Evolutionary conservation across 2,113 vertebrate genomes (phyloP), one percentile per base, ranked within the genome.

Genomic region (Cervus canadensis): DNA sequence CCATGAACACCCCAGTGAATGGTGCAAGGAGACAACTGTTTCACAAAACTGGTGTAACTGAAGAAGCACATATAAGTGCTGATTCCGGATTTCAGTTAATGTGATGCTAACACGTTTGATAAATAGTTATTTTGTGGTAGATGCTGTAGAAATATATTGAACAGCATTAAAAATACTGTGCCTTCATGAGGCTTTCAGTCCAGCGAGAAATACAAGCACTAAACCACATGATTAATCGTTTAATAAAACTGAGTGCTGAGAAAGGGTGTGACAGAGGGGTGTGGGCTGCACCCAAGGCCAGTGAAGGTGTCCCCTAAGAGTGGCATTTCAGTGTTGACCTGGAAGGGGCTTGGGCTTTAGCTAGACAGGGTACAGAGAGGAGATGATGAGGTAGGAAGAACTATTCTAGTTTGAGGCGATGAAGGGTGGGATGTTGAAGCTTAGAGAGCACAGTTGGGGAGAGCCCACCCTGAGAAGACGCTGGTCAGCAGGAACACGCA

Each of bases 391-490:
- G 26, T 84, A 21, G 26, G n/a, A 40, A 74, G 50, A 52, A 84
- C 2, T 30, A 54, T 36, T 40, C 25, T 21, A n/a, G 26, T 81
- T 21, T 6, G 40, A 40, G 19, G 40, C 16, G 25, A 43, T 21
- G 19, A 40, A 28, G 7, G 7, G 3, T 28, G 36, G 10, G 8
- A 21, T 21, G 14, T 5, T 48, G 67, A 85, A 25, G 25, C 6
- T 12, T 30, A 54, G 7, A n/a, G 19, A 57, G 6, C 10, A 30
- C 64, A 48, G 3, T 1, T 43, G 8, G 25, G 30, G 12, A 28
- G 54, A 16, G 3, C 9, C 14, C 23, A 4, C 9, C 3, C 0
- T 0, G 11, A 64, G n/a, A n/a, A 3, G 9, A 54, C 1, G 1
- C 21, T 17, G 16, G 45, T 7, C 10, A 19, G 57, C 40, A 48